Percentiles rank a stretch among this genome's conserved stretches.
Evolutionary conservation across 2,113 vertebrate species (phyloP).

Genomic region (human (Homo sapiens)): GRCh38 chr16:58672001-58672500

Average conservation of each 20-base stretch:
- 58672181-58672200: conserved; percentile 95
- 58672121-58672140: conserved; percentile 95
- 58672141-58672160: conserved; percentile 95
- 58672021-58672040: background rate
- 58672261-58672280: background rate
- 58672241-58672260: conserved; percentile 82
- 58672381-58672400: background rate
- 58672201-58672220: conserved; percentile 93
- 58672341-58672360: background rate
- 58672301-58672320: too few species aligned
- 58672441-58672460: background rate
- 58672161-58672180: conserved; percentile 93
- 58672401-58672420: background rate
- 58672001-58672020: background rate
- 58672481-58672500: background rate
- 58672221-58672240: conserved; percentile 96
- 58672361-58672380: background rate
- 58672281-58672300: accelerated
- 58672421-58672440: background rate
- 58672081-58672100: conserved; percentile 88
- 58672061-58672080: background rate
- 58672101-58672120: conserved; percentile 98
- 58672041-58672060: background rate
- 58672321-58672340: accelerated
- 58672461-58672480: background rate